Evolutionary conservation across 2,113 vertebrate genomes (phyloP), one percentile per base, ranked within the genome.

Genomic region (Neodon shergylaensis): DNA sequence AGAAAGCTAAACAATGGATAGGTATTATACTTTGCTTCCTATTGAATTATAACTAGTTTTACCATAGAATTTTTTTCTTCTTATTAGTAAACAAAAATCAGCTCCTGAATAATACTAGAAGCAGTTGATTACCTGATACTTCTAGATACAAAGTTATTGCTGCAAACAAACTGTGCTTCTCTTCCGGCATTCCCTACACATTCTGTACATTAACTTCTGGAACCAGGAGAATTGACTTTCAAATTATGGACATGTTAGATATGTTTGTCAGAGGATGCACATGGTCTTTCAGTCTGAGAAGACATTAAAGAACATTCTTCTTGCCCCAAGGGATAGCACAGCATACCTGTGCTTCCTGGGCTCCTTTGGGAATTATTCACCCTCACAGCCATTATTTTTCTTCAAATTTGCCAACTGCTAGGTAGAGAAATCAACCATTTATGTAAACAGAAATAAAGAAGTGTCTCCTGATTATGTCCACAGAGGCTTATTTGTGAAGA

Each of bases 61-160:
- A 63, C 24, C 54, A n/a, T 17, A 21, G 2, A 39, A 68, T 44
- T 33, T 47, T 44, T 79, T 79, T 78, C 16, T 70, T 84, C 24
- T 84, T 42, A 72, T 76, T 24, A 72, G 3, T 74, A 91, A 95
- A 73, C 21, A 52, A 89, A 86, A 96, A 90, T 49, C 26, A 95
- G 63, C 3, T 33, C 22, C 19, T 79, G 10, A 86, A 84, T 96
- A 83, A 24, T 17, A 88, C 33, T 52, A 39, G 31, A 88, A 96
- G 28, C 14, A 84, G 70, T 11, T 78, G 26, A 68, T 95, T 54
- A 79, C 63, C 73, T 87, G 63, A 63, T 65, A 93, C 0, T 70
- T n/a, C 47, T 83, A 83, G 19, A 78, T n/a, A 4, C 31, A 90
- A 58, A 84, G 89, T 79, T 76, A 83, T 28, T 84, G 17, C 26